Evolutionary conservation across 2,888 invertebrate genomes (phyloP).

Genomic region (Conchocele bisecta): DNA sequence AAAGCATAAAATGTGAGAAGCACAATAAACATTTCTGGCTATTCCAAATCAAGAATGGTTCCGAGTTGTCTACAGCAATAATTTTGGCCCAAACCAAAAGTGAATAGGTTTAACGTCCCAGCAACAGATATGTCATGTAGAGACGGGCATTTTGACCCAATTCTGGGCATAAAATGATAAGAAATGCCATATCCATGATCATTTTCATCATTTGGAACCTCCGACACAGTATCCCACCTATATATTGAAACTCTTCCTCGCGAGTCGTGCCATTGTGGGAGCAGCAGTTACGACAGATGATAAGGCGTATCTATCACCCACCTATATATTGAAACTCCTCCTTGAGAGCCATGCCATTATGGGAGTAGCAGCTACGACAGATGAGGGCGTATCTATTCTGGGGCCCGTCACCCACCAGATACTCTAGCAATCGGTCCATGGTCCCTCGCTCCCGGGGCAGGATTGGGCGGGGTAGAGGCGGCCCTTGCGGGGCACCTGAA

Average conservation of each 20-base stretch:
- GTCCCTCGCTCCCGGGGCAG: slow-evolving; percentile 90
- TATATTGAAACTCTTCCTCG: slow-evolving; percentile 88
- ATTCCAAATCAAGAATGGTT: no score
- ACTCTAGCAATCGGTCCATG: slow-evolving; percentile 95
- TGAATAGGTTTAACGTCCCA: no score
- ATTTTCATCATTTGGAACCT: no score
- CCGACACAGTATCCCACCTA: no score
- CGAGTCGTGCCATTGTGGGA: slow-evolving; percentile 96
- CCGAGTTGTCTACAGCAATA: no score
- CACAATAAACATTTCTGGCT: no score
- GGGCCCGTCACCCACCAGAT: slow-evolving; percentile 97
- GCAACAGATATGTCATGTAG: no score
- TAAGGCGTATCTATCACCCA: slow-evolving; percentile 80
- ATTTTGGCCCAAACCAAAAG: no score
- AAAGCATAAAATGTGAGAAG: no score
- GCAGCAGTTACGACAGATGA: slow-evolving; percentile 95
- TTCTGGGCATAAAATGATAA: no score
- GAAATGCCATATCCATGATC: no score
- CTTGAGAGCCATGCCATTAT: slow-evolving; percentile 94
- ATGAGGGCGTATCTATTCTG: slow-evolving; percentile 97
- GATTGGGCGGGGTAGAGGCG: slow-evolving; percentile 86
- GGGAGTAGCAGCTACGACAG: slow-evolving; percentile 93
- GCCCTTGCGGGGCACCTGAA: slow-evolving; percentile 71
- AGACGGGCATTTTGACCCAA: no score
- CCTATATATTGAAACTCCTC: slow-evolving; percentile 89